These are phyloP conservation scores for Rynchops niger DNA, from an alignment of 2,113 vertebrate species.

Conservation along the genomic window DNA sequence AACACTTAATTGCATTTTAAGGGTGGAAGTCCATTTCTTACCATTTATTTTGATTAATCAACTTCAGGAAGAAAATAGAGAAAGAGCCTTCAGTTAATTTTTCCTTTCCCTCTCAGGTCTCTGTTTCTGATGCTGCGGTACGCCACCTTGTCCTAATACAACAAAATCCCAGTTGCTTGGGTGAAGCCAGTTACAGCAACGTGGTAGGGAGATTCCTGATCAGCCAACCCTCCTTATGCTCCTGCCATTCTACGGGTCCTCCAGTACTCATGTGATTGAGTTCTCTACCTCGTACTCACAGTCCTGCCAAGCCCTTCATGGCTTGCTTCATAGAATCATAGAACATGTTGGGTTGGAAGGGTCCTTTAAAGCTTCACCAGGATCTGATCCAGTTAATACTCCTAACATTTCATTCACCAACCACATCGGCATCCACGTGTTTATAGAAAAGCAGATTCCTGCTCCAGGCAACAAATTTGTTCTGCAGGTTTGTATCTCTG, in stretches of 20 bases:
- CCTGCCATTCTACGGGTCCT: not conserved
- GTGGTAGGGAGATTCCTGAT: not conserved
- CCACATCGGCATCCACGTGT: not conserved
- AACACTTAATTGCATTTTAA: not conserved
- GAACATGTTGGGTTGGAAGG: too few relatives aligned
- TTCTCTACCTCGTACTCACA: not conserved
- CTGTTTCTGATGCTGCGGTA: not conserved
- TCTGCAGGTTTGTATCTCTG: not conserved
- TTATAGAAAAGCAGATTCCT: not conserved
- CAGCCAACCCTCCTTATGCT: not conserved
- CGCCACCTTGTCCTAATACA: not conserved
- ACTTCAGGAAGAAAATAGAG: not conserved
- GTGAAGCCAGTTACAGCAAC: not conserved
- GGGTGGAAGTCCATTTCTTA: not conserved
- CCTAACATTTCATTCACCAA: not conserved
- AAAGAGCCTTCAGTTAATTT: not conserved
- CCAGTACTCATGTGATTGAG: too few relatives aligned
- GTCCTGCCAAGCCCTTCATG: not conserved
- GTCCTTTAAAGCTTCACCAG: not conserved
- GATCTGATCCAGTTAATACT: not conserved
- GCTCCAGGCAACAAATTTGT: not conserved
- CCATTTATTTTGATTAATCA: not conserved
- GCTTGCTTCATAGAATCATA: not conserved
- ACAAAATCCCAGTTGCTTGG: fast-evolving
- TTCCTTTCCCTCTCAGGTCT: not conserved